Evolutionary conservation across 2,113 vertebrate genomes (phyloP), one percentile per base, ranked within the genome.

Genomic region (Ctenomys sociabilis): DNA sequence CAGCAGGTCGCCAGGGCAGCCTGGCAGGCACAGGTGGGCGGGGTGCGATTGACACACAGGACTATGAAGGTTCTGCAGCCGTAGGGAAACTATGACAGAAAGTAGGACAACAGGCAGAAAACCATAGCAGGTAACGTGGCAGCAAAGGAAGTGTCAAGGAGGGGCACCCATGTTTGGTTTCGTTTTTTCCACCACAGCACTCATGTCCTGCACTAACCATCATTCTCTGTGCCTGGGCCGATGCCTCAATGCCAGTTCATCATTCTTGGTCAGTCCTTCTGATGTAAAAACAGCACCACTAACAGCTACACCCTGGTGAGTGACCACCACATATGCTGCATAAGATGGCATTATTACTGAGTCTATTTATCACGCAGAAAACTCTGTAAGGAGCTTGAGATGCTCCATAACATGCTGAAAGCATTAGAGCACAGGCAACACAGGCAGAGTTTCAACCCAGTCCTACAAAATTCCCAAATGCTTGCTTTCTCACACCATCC

Each of bases 401-500:
- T 59, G 22, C 94, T 96, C 97, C 95, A 45, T 68, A 83, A 88
- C 94, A 88, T 90, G 93, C n/a, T 72, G 35, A 70, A 87, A 91
- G 19, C n/a, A 43, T 68, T 54, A 84, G 0, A 35, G 78, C 89
- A 88, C 0, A 59, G 59, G 57, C 6, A 17, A 52, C 24, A 63
- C 54, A 57, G 28, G 3, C 37, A 66, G 80, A 92, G 61, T n/a
- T 49, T 64, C n/a, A 93, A 85, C 40, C 43, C 7, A 73, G 37
- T 32, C 45, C 11, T 30, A 14, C 37, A 16, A 30, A 3, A 88
- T 85, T 35, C 30, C 49, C 88, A n/a, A 84, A 37, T 2, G 3
- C 30, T 26, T 61, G 13, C 8, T 87, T 35, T 81, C 84, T 35
- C 70, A 77, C n/a, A 64, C 9, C 0, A 1, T 45, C 32, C 8